Evolutionary conservation across 2,797 vertebrate species (phyloP), one percentile per base, ranked within the genome.

Genomic region (Trachurus trachurus): DNA sequence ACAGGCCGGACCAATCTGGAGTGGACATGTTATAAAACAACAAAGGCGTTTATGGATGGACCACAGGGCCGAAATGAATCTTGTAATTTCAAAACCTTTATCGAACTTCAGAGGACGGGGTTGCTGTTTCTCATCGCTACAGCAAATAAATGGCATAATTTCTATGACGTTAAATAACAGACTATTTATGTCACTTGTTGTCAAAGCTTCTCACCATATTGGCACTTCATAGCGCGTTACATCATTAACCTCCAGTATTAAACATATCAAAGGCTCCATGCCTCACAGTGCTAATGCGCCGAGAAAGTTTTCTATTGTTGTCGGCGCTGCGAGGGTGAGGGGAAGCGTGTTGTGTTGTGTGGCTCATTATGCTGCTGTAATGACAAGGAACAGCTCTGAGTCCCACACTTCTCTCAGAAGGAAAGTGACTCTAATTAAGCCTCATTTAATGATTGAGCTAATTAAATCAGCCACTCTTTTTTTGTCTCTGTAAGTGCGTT

Each of bases 341-440:
- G 34, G 69, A 49, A 49, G 37, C 40, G 74, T 52, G 39, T 87
- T 84, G 85, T 88, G 90, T 81, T 88, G 81, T 82, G 88, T 90
- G 88, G 86, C 92, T 93, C 91, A 93, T 94, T 93, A 94, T 90
- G 86, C 81, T 78, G 70, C 86, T 76, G 78, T 94, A 92, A 94
- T 93, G 93, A 93, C 93, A 94, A 87, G 85, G 87, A 93, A 89
- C 89, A 81, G 89, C 91, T 89, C 85, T 19, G 82, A 91, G 91
- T 93, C 87, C 80, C 83, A 64, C 82, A 66, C 88, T 91, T 84
- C 90, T 84, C 93, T 92, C 89, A 58, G 80, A 93, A 93, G 91
- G 83, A 92, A 92, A 92, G 94, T 92, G 92, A 91, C 91, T 90
- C 90, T 95, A 94, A 94, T 94, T 94, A 95, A 94, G 90, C 88